Evolutionary conservation across 2,888 invertebrate genomes (phyloP).

Genomic region (Eilema caniola): DNA sequence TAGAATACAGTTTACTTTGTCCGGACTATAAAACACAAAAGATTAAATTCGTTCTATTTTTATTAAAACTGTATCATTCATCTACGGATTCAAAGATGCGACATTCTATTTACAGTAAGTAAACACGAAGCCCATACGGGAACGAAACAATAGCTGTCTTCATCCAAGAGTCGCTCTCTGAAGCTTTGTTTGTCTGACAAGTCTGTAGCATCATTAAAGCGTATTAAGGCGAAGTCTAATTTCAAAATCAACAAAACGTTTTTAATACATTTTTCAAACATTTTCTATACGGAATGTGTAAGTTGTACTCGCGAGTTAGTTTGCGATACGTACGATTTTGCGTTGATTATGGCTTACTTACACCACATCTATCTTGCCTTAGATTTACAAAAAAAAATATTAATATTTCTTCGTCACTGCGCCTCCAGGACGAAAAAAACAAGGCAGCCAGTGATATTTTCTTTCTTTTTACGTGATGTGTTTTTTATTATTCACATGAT

Average conservation of each 20-base stretch:
- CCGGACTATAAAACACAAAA: too few relatives aligned
- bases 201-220: background rate
- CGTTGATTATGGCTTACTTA: too few relatives aligned
- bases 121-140: too few relatives aligned
- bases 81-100: too few relatives aligned
- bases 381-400: background rate
- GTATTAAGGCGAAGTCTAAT: background rate
- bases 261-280: background rate
- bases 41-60: too few relatives aligned
- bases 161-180: background rate
- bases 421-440: background rate
- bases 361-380: background rate
- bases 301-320: too few relatives aligned
- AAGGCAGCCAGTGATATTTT: background rate
- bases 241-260: background rate
- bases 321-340: too few relatives aligned
- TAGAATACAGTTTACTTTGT: too few relatives aligned
- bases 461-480: background rate
- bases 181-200: background rate
- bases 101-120: too few relatives aligned
- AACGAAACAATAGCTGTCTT: too few relatives aligned
- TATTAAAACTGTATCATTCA: too few relatives aligned
- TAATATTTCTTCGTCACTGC: background rate
- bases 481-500: constrained; percentile 1
- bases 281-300: too few relatives aligned